A percentile compares a stretch with the other conserved stretches of the same genome.
Conservation (phyloP, 1,140 invertebrate genomes). For the Euwallacea fornicatus region DNA sequence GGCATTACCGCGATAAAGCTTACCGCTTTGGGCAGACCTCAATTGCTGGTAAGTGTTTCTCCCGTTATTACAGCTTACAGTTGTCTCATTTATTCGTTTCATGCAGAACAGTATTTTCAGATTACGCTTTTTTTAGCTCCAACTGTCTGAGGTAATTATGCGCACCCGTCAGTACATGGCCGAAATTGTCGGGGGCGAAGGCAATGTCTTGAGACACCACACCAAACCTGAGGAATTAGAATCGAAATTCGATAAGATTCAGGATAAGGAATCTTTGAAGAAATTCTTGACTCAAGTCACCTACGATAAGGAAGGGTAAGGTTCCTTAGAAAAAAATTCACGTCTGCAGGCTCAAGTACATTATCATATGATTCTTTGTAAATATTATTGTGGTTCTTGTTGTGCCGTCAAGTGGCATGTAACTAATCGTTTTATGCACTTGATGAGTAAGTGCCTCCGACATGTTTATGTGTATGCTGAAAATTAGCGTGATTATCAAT, state of each 20-base stretch:
- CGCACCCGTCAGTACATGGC: conserved; percentile 90
- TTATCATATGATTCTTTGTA: too few species aligned
- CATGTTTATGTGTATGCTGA: too few species aligned
- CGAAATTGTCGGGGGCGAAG: conserved; percentile 78
- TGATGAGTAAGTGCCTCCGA: too few species aligned
- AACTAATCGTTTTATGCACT: too few species aligned
- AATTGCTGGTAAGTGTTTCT: conserved; percentile 78
- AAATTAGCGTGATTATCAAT: too few species aligned
- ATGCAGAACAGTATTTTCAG: background rate
- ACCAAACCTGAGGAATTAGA: conserved; percentile 85
- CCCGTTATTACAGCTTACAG: too few species aligned
- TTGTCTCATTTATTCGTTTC: background rate
- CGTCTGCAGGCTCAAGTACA: too few species aligned
- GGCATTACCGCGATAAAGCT: conserved; percentile 98
- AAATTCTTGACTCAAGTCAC: conserved; percentile 91
- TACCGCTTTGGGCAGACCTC: conserved; percentile 94
- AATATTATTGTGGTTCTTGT: too few species aligned
- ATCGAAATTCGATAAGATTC: conserved; percentile 80
- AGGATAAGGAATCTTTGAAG: conserved; percentile 74
- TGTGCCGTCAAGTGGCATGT: too few species aligned
- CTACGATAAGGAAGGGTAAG: conserved; percentile 85
- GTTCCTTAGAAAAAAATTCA: conserved; percentile 14
- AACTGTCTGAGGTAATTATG: conserved; percentile 97
- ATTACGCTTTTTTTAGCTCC: conserved; percentile 66
- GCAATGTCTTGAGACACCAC: conserved; percentile 82